These are phyloP conservation scores for Cairina moschata DNA, from an alignment of 2,113 vertebrate genomes.

Conservation along the genomic window DNA sequence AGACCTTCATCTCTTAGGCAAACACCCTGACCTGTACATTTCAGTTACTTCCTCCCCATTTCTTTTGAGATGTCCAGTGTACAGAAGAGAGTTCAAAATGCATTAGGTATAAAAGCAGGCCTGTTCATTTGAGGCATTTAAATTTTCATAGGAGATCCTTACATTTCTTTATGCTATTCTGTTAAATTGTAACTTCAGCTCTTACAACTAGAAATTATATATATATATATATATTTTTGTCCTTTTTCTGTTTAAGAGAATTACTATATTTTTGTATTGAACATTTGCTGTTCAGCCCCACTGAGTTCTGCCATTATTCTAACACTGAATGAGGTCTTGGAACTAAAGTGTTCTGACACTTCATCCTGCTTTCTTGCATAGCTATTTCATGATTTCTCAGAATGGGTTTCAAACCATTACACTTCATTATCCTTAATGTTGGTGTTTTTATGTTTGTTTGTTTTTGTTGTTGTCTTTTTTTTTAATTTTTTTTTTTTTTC, in stretches of 20 bases:
- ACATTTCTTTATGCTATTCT: neutral
- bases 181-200: neutral
- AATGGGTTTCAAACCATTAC: neutral
- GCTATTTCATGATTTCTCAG: neutral
- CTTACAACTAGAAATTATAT: neutral
- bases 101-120: neutral
- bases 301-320: conserved; percentile 2
- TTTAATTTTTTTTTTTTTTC: neutral
- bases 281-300: neutral
- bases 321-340: neutral
- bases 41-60: neutral
- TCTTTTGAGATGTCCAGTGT: neutral
- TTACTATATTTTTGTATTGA: neutral
- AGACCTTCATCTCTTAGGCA: neutral
- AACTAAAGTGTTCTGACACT: neutral
- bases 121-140: neutral
- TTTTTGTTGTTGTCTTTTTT: no score
- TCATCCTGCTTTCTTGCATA: neutral
- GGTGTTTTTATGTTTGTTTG: neutral
- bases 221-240: neutral
- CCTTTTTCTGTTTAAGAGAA: neutral
- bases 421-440: neutral
- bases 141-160: neutral
- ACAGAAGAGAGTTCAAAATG: neutral
- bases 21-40: neutral